Percentiles rank a stretch among this genome's conserved stretches.
Evolutionary conservation across 2,888 invertebrate genomes (phyloP).

Genomic region (Imbricaverruca yamaguchii): DNA sequence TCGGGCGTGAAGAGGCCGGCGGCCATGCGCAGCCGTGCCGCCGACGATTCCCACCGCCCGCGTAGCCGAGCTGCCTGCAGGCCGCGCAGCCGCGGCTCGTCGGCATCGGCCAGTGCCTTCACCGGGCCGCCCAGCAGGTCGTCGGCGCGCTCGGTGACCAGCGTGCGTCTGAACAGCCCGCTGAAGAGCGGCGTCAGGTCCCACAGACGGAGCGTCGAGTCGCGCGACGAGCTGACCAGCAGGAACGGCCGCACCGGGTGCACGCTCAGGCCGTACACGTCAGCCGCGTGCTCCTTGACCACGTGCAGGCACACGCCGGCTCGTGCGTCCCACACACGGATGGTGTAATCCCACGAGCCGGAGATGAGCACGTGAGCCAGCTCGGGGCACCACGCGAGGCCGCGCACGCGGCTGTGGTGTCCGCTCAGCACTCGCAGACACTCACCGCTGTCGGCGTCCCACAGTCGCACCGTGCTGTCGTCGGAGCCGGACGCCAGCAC

Average conservation of each 20-base stretch:
- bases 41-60: conserved; percentile 41
- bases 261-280: conserved; percentile 44
- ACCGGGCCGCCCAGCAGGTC: conserved; percentile 35
- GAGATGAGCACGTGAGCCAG: conserved; percentile 42
- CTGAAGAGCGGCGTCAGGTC: conserved; percentile 41
- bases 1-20: conserved; percentile 37
- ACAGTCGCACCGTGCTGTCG: conserved; percentile 41
- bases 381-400: conserved; percentile 43
- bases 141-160: conserved; percentile 39
- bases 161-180: conserved; percentile 40
- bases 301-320: conserved; percentile 42
- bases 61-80: conserved; percentile 39
- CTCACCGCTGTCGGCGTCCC: conserved; percentile 42
- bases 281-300: conserved; percentile 43
- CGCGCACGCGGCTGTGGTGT: conserved; percentile 42
- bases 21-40: conserved; percentile 38
- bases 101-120: background rate
- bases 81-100: conserved; percentile 9
- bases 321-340: conserved; percentile 43
- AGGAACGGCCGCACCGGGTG: conserved; percentile 43
- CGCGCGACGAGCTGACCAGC: conserved; percentile 43
- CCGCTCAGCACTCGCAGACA: conserved; percentile 41
- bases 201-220: conserved; percentile 45
- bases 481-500: conserved; percentile 44
- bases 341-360: conserved; percentile 44